Evolutionary conservation across 2,797 vertebrate species (phyloP).

Genomic region (Poecilia gillii): DNA sequence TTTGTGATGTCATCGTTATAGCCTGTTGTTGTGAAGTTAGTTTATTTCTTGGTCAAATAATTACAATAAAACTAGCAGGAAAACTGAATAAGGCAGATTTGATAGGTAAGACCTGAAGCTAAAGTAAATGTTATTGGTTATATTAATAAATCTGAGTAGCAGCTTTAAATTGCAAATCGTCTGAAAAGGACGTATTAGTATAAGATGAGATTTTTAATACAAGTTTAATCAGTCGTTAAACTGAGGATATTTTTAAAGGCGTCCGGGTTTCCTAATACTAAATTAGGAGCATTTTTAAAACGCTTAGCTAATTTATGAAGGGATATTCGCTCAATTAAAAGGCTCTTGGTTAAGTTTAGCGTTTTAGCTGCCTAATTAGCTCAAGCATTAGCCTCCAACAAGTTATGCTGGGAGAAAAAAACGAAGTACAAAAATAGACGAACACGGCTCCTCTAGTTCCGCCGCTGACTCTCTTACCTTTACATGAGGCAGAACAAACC

Average conservation of each 20-base stretch:
- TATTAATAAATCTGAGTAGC: background rate
- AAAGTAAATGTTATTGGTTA: background rate
- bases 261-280: background rate
- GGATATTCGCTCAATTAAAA: background rate
- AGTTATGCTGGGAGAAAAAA: conserved; percentile 5
- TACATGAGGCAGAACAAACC: background rate
- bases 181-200: background rate
- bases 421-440: background rate
- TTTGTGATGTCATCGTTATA: background rate
- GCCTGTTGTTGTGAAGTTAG: background rate
- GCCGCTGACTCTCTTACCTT: conserved; percentile 40
- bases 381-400: conserved; percentile 41
- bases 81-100: background rate
- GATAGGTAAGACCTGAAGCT: too few species aligned
- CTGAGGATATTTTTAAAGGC: background rate
- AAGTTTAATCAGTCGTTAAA: background rate
- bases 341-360: background rate
- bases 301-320: background rate
- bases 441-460: too few species aligned
- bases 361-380: conserved; percentile 27
- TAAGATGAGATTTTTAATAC: background rate
- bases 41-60: background rate
- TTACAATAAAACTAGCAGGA: background rate
- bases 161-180: background rate
- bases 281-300: background rate